phyloP scores from a whole-genome alignment of 2,113 vertebrate species.

The Callipepla squamata region DNA sequence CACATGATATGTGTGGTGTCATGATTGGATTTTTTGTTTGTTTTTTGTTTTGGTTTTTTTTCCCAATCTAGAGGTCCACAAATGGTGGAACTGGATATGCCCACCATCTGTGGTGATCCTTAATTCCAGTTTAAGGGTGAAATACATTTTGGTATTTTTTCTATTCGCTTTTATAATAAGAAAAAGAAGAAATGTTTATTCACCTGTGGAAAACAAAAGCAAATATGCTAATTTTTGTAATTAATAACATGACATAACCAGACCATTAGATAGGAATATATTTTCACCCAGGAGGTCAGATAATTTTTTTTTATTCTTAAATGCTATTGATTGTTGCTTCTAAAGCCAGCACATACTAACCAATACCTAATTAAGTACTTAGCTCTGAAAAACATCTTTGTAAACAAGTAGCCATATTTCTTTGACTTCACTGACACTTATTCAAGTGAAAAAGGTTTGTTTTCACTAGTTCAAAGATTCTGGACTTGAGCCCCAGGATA shows the following conservation, averaged over 20 bases:
- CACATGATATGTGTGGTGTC: constrained; percentile 56
- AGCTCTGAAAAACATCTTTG: neutral
- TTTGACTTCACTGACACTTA: neutral
- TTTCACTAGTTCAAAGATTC: neutral
- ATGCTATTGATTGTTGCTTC: neutral
- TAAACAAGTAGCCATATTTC: neutral
- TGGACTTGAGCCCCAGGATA: neutral
- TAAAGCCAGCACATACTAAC: neutral
- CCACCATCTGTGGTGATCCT: neutral
- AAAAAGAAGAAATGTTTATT: neutral
- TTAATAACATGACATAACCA: neutral
- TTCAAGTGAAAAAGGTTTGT: neutral
- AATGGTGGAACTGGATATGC: neutral
- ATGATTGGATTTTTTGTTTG: neutral
- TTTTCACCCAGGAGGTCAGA: neutral
- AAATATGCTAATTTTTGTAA: neutral
- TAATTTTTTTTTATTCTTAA: neutral
- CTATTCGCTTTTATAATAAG: neutral
- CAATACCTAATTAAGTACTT: neutral
- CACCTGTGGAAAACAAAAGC: neutral
- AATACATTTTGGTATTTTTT: neutral
- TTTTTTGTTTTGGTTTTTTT: neutral
- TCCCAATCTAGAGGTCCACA: neutral
- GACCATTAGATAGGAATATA: neutral
- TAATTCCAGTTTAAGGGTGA: neutral